These are phyloP conservation scores for Sterna hirundo DNA, from an alignment of 2,113 vertebrate genomes.

Conservation along the genomic window DNA sequence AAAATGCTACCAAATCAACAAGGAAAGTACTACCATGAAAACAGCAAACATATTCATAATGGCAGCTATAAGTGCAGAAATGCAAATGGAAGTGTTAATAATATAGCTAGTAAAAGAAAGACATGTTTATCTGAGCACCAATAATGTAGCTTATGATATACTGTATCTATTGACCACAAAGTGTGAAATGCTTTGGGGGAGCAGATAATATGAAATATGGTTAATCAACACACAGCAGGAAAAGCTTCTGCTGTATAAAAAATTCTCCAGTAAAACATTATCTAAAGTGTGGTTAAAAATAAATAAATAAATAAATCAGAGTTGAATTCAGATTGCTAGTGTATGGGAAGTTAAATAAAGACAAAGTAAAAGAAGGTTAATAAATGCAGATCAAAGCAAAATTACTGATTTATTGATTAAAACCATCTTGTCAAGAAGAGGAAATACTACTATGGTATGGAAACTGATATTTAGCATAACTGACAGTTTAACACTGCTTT, in stretches of 20 bases:
- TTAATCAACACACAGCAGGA: constrained; percentile 18
- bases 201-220: neutral
- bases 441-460: neutral
- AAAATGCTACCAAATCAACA: neutral
- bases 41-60: neutral
- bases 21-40: neutral
- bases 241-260: neutral
- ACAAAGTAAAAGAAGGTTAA: neutral
- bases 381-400: neutral
- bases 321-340: neutral
- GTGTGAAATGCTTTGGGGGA: neutral
- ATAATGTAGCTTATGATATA: neutral
- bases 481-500: neutral
- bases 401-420: neutral
- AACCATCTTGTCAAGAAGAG: neutral
- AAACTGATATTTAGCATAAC: neutral
- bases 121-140: neutral
- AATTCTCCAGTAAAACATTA: neutral
- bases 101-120: neutral
- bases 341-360: neutral
- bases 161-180: neutral
- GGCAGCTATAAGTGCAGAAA: neutral
- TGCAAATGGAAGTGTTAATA: neutral
- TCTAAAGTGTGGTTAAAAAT: neutral
- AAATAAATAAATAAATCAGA: neutral